A percentile compares a stretch with the other conserved stretches of the same genome.
These are phyloP conservation scores for Yoshiicerus persimilis DNA, from an alignment of 1,140 invertebrate genomes.

Conservation along the genomic window DNA sequence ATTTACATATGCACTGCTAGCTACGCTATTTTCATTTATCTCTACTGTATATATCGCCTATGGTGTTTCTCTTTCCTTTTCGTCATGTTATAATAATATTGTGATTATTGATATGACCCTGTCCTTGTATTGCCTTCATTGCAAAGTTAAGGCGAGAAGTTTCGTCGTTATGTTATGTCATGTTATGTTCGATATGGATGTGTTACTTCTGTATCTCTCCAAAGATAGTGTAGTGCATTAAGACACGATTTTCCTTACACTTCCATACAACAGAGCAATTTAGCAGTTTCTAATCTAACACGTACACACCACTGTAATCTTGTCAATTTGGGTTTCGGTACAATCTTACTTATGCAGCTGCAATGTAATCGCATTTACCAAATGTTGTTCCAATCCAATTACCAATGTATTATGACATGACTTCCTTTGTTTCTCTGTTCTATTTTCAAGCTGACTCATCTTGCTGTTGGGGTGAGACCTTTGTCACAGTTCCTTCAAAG, in stretches of 20 bases:
- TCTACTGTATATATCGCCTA: neutral
- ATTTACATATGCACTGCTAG: neutral
- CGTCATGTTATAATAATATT: neutral
- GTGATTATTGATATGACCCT: slow-evolving; percentile 7
- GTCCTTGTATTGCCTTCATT: slow-evolving; percentile 1
- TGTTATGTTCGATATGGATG: neutral
- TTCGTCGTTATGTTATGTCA: neutral
- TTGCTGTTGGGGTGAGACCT: neutral
- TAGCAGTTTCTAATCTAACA: neutral
- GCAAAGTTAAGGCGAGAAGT: slow-evolving; percentile 10
- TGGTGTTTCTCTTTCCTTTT: slow-evolving; percentile 10
- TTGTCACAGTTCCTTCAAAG: neutral
- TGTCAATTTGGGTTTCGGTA: neutral
- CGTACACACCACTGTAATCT: neutral
- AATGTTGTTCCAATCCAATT: neutral
- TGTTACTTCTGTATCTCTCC: neutral
- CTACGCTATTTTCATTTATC: neutral
- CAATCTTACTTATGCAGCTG: neutral
- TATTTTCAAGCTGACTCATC: neutral
- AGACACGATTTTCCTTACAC: too few species aligned
- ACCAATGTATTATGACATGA: neutral
- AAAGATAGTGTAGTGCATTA: too few species aligned
- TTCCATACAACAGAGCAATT: too few species aligned
- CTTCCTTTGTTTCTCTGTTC: neutral
- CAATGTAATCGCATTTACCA: neutral